A percentile compares a stretch with the other conserved stretches of the same genome.
These are phyloP conservation scores for Agriotes lineatus DNA, from an alignment of 2,888 invertebrate genomes.

Conservation along the genomic window DNA sequence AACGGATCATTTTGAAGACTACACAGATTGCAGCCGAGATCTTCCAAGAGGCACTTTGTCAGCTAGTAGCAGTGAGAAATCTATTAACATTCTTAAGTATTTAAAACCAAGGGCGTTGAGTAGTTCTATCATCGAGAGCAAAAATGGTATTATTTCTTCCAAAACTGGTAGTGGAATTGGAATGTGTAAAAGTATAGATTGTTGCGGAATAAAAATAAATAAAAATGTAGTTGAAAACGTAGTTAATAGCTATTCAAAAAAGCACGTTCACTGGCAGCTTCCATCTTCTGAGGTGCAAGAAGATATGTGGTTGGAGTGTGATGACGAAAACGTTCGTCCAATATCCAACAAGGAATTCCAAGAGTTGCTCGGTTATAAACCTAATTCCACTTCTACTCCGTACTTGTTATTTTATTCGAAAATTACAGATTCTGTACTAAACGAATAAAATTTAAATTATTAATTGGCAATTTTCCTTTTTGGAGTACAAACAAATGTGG, in stretches of 20 bases:
- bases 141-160: slow-evolving; percentile 54
- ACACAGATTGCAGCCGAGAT: slow-evolving; percentile 70
- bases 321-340: slow-evolving; percentile 86
- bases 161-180: slow-evolving; percentile 45
- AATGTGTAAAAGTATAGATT: slow-evolving; percentile 71
- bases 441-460: slow-evolving; percentile 34
- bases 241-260: slow-evolving; percentile 57
- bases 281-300: slow-evolving; percentile 54
- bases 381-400: slow-evolving; percentile 85
- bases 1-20: slow-evolving; percentile 73
- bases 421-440: slow-evolving; percentile 42
- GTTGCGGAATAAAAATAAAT: slow-evolving; percentile 71
- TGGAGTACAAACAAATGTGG: slow-evolving; percentile 51
- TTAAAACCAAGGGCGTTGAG: slow-evolving; percentile 58
- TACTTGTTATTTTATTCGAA: slow-evolving; percentile 86
- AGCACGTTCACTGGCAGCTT: slow-evolving; percentile 58
- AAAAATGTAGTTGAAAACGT: slow-evolving; percentile 60
- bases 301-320: slow-evolving; percentile 86
- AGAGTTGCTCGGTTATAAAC: slow-evolving; percentile 80
- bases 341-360: slow-evolving; percentile 84
- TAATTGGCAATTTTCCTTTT: slow-evolving; percentile 38
- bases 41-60: slow-evolving; percentile 58
- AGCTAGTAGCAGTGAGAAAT: slow-evolving; percentile 58
- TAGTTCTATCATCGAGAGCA: slow-evolving; percentile 55
- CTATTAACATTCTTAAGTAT: slow-evolving; percentile 61